Conservation (phyloP, 2,797 vertebrate genomes). For the Lithobates pipiens region DNA sequence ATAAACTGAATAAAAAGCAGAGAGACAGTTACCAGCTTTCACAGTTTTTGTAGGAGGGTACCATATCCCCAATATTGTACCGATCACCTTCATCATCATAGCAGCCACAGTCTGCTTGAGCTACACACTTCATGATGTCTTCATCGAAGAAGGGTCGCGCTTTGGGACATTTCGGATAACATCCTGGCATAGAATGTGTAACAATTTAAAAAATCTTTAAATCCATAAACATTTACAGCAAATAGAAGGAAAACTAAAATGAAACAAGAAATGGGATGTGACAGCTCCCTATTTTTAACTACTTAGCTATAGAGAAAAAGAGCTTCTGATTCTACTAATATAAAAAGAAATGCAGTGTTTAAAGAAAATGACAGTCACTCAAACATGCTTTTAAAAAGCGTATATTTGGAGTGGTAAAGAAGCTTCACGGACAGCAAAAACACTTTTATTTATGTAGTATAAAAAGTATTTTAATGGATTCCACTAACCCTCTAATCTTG, state of each 20-base stretch:
- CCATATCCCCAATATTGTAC: constrained; percentile 71
- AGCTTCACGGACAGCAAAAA: too few relatives aligned
- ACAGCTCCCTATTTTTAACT: too few relatives aligned
- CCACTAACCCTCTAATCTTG: constrained; percentile 84
- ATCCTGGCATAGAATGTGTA: constrained; percentile 73
- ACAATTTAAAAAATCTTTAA: too few relatives aligned
- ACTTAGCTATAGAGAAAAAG: too few relatives aligned
- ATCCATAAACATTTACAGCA: background rate
- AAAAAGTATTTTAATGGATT: too few relatives aligned
- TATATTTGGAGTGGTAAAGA: too few relatives aligned
- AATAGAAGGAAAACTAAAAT: background rate
- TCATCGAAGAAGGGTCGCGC: constrained; percentile 82
- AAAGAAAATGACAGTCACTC: too few relatives aligned
- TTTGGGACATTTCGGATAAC: constrained; percentile 82
- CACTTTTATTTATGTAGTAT: too few relatives aligned
- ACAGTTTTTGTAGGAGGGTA: constrained; percentile 81
- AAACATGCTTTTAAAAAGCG: too few relatives aligned
- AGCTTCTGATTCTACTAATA: too few relatives aligned
- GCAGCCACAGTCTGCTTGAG: constrained; percentile 73
- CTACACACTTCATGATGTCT: constrained; percentile 79
- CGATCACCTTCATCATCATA: constrained; percentile 74
- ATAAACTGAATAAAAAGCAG: background rate
- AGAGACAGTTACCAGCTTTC: constrained; percentile 80
- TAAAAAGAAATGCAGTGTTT: too few relatives aligned
- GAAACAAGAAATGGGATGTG: too few relatives aligned